Base-by-base conservation (phyloP, 2,797 vertebrate genomes). In the Alectoris magna region DNA sequence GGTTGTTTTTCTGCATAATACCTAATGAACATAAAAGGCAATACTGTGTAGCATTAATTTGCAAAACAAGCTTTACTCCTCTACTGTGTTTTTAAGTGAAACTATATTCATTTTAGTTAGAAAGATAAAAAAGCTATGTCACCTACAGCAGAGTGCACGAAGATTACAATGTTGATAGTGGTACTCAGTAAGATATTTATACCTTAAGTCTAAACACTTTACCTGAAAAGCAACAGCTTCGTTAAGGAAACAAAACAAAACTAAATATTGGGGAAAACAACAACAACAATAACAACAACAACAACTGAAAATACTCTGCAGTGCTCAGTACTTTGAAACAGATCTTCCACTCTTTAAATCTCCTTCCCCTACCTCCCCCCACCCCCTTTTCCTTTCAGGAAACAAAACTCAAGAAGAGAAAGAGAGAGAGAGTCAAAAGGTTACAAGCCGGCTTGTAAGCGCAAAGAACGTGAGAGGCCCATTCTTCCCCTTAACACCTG, bases 401-500 rank as follows among this genome's bases (percentile, higher is more conserved):
- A 96, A 96, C 95, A 93, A 95, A 94, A 96, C 91, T 95, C 87
- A 91, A 93, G 94, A 90, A 90, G 85, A 94, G 82, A 96, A 85
- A 94, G 87, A 96, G 95, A 95, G 95, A 88, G 84, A 87, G 94
- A 95, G 96, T 96, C 92, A 94, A 96, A 95, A 95, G 94, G 93
- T 94, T 94, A 95, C 92, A 90, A 55, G 95, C 83, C 53, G 0
- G 93, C 94, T 94, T 94, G 96, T 95, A 96, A 95, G 91, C 79
- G 92, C 93, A 95, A 95, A 94, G 93, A 94, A 95, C 95, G 60
- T 88, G 85, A 95, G 96, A 94, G 96, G 96, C 96, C 95, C 96
- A 91, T 92, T 96, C 92, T 95, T 95, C 83, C 95, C 95, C 95
- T 95, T 96, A 96, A 96, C 96, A 96, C 96, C 96, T 96, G 95